These are phyloP conservation scores for Macaca fascicularis DNA, from an alignment of 2,113 vertebrate genomes.

Conservation along the genomic window T2T-MFA8v1.1 NC_088380.1:60546001-60546500, in stretches of 20 bases:
- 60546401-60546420: slow-evolving; percentile 80
- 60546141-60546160: not conserved
- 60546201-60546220: not conserved
- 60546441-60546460: slow-evolving; percentile 67
- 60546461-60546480: slow-evolving; percentile 84
- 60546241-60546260: not conserved
- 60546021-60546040: not conserved
- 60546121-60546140: not conserved
- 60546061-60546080: not conserved
- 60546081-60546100: not conserved
- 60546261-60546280: not conserved
- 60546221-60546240: not conserved
- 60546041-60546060: not conserved
- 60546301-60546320: not conserved
- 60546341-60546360: slow-evolving; percentile 86
- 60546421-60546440: slow-evolving; percentile 71
- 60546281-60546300: not conserved
- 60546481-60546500: slow-evolving; percentile 84
- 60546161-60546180: not conserved
- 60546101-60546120: not conserved
- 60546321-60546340: slow-evolving; percentile 43
- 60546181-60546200: not conserved
- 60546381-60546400: slow-evolving; percentile 86
- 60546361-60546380: slow-evolving; percentile 84
- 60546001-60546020: not conserved